Percentiles rank a stretch among this genome's conserved stretches.
Conservation (phyloP, 2,113 vertebrate genomes). For the Candoia aspera region DNA sequence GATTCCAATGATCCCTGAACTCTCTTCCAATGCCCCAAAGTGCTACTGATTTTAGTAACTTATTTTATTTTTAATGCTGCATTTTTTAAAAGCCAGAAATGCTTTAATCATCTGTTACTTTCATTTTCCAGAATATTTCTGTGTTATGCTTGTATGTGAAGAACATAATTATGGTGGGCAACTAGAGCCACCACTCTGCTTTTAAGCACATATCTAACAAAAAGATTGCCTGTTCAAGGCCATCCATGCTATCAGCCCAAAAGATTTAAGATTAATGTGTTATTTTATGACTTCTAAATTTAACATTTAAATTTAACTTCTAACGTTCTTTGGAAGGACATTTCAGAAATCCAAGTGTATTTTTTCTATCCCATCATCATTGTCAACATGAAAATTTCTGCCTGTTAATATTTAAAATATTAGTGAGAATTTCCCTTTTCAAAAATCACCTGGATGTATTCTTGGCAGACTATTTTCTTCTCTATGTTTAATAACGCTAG, state of each 20-base stretch:
- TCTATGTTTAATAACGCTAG: neutral
- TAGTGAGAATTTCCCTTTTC: neutral
- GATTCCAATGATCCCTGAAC: neutral
- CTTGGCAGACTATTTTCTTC: neutral
- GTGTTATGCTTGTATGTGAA: neutral
- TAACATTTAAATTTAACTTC: neutral
- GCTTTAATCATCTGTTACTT: neutral
- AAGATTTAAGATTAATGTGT: neutral
- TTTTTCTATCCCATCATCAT: neutral
- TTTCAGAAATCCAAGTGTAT: neutral
- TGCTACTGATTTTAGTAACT: neutral
- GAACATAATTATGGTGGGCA: neutral
- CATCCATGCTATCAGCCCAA: neutral
- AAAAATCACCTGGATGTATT: neutral
- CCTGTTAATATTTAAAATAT: neutral
- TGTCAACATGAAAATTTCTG: neutral
- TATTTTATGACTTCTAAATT: neutral
- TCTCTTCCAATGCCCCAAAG: neutral
- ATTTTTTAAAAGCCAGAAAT: neutral
- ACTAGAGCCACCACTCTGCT: neutral
- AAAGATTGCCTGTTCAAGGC: neutral
- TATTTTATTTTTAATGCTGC: neutral
- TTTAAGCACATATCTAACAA: neutral
- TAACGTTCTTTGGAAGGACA: neutral
- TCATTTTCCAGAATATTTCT: neutral